Evolutionary conservation across 2,888 invertebrate species (phyloP).

Genomic region (Allacma fusca): DNA sequence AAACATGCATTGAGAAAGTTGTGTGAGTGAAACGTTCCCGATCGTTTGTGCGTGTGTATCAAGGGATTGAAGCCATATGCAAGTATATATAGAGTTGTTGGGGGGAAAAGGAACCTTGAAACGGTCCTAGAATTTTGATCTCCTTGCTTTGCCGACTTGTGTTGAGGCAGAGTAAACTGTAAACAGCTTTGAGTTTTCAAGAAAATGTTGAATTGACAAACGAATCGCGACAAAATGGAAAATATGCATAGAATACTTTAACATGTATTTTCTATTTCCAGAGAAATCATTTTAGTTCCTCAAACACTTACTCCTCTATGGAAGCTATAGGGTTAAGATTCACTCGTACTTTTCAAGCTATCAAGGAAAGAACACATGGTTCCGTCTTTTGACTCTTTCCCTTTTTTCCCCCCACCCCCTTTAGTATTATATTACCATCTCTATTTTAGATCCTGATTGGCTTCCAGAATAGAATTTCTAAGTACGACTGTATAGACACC

Average conservation of each 20-base stretch:
- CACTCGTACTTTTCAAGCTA: too few species aligned
- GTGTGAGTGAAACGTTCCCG: slow-evolving; percentile 2
- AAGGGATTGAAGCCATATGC: slow-evolving; percentile 8
- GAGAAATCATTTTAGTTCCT: not conserved
- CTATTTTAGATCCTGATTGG: too few species aligned
- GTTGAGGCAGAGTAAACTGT: slow-evolving; percentile 33
- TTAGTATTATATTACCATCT: too few species aligned
- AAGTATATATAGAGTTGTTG: not conserved
- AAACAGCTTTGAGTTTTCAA: slow-evolving; percentile 36
- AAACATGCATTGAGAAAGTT: too few species aligned
- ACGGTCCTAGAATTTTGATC: slow-evolving; percentile 45
- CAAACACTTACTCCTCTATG: not conserved
- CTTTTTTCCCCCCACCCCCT: too few species aligned
- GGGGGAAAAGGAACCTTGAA: slow-evolving; percentile 37
- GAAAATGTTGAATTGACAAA: slow-evolving; percentile 46
- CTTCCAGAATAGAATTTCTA: too few species aligned
- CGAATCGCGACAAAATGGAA: slow-evolving; percentile 36
- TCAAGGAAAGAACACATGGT: too few species aligned
- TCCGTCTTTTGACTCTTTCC: too few species aligned
- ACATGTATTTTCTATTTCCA: not conserved
- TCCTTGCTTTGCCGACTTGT: slow-evolving; percentile 26
- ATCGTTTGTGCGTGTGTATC: not conserved
- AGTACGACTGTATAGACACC: too few species aligned
- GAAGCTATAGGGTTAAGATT: not conserved
- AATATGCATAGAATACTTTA: slow-evolving; percentile 28